phyloP scores from a whole-genome alignment of 2,888 invertebrate genomes.

The Ophion ellenae region DNA sequence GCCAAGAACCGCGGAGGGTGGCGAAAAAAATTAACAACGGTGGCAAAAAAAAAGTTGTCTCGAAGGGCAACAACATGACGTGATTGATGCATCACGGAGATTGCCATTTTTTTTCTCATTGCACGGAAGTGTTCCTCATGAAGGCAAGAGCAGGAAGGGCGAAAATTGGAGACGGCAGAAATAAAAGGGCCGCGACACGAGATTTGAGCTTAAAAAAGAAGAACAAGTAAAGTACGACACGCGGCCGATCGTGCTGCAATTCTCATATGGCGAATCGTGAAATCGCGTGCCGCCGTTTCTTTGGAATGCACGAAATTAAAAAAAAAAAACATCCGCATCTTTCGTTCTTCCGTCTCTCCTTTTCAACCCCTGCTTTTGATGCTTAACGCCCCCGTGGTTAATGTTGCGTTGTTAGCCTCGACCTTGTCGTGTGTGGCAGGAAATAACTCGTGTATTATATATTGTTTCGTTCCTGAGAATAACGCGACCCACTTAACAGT shows the following conservation, averaged over 20 bases:
- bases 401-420: conserved; percentile 68
- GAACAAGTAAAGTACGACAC: conserved; percentile 30
- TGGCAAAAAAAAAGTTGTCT: no score
- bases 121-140: no score
- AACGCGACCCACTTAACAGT: conserved; percentile 37
- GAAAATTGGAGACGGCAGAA: neutral
- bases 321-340: conserved; percentile 9
- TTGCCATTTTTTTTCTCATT: no score
- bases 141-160: neutral
- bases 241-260: conserved; percentile 40
- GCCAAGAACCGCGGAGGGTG: no score
- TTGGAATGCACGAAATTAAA: neutral
- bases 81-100: no score
- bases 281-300: conserved; percentile 65
- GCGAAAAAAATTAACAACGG: neutral
- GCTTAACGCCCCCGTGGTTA: conserved; percentile 59
- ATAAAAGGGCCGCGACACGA: conserved; percentile 19
- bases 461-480: conserved; percentile 23
- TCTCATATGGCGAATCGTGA: conserved; percentile 58
- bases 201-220: conserved; percentile 12
- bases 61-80: no score
- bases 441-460: conserved; percentile 50
- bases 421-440: conserved; percentile 56
- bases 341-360: neutral
- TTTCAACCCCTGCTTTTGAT: conserved; percentile 6